A percentile compares a stretch with the other conserved stretches of the same genome.
These are phyloP conservation scores for Tragelaphus oryx DNA, from an alignment of 2,797 vertebrate species.

Conservation along the genomic window DNA sequence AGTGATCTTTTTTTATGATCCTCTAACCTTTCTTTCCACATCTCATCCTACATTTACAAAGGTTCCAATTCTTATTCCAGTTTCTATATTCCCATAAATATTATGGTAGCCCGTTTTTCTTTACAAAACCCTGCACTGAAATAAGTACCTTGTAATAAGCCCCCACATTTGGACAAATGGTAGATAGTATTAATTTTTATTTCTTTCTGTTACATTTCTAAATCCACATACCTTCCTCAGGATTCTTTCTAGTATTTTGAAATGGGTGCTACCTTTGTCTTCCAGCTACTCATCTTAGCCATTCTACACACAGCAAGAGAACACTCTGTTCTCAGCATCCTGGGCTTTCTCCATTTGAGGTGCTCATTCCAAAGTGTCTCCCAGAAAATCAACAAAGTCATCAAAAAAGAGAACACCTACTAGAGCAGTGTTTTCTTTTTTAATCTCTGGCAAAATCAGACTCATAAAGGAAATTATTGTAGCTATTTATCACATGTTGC, in stretches of 20 bases:
- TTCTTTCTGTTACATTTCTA: background rate
- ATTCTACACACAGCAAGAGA: background rate
- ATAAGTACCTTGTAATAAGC: background rate
- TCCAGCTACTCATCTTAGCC: background rate
- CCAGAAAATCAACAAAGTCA: background rate
- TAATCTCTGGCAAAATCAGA: background rate
- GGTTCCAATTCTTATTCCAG: background rate
- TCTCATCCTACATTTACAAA: background rate
- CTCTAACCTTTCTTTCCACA: background rate
- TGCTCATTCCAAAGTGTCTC: background rate
- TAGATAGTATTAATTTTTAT: background rate
- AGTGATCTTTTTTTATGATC: background rate
- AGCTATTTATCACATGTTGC: background rate
- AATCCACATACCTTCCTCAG: background rate
- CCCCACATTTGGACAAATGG: background rate
- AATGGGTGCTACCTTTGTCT: background rate
- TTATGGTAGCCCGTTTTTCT: background rate
- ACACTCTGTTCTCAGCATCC: background rate
- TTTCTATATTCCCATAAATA: background rate
- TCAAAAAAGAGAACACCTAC: background rate
- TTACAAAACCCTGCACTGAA: background rate
- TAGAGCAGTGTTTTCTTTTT: background rate
- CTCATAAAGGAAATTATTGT: background rate
- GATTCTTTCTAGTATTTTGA: background rate
- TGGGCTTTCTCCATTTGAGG: background rate